These are phyloP conservation scores for Neoscelio sp. DNA, from an alignment of 2,888 invertebrate species.

Conservation along the genomic window DNA sequence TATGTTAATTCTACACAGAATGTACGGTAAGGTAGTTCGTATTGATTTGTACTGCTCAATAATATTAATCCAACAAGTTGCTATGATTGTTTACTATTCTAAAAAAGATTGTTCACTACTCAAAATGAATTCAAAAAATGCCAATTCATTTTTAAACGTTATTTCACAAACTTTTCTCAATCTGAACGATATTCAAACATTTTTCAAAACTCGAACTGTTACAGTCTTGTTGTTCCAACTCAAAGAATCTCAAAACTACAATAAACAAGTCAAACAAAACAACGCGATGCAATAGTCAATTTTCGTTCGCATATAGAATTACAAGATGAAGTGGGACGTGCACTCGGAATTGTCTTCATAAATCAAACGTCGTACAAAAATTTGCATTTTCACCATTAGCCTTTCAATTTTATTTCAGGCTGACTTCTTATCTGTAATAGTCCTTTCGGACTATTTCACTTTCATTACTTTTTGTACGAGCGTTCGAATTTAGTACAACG, in stretches of 20 bases:
- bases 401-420: constrained; percentile 35
- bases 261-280: too few species aligned
- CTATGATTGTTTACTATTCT: too few species aligned
- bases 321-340: constrained; percentile 25
- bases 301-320: constrained; percentile 20
- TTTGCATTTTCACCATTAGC: constrained; percentile 23
- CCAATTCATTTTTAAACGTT: not conserved
- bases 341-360: constrained; percentile 63
- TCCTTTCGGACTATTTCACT: constrained; percentile 11
- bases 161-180: not conserved
- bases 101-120: too few species aligned
- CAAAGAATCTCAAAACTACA: too few species aligned
- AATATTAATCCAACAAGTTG: too few species aligned
- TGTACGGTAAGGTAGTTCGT: too few species aligned
- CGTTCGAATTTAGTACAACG: constrained; percentile 45
- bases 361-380: constrained; percentile 48
- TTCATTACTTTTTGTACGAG: constrained; percentile 44
- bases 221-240: too few species aligned
- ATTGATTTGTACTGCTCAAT: too few species aligned
- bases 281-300: constrained; percentile 29
- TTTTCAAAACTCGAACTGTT: too few species aligned
- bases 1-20: too few species aligned
- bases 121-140: too few species aligned
- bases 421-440: constrained; percentile 27
- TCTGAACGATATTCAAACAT: too few species aligned